Percentiles rank a stretch among this genome's conserved stretches.
These are phyloP conservation scores for Alca torda DNA, from an alignment of 2,797 vertebrate species.

Conservation along the genomic window DNA sequence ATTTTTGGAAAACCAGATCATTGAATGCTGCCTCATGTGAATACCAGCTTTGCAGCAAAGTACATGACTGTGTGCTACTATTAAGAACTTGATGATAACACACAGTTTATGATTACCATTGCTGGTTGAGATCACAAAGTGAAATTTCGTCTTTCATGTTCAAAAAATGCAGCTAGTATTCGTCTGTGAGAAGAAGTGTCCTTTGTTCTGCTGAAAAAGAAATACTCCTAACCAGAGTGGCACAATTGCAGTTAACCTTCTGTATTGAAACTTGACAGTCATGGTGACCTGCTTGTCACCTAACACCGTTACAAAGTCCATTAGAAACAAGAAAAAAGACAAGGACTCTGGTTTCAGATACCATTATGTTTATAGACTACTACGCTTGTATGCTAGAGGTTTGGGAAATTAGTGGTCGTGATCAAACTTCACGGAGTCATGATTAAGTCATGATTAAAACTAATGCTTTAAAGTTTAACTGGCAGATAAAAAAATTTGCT, in stretches of 20 bases:
- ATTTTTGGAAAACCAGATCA: background rate
- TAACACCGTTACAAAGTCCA: background rate
- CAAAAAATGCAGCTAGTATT: background rate
- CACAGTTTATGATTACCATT: background rate
- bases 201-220: background rate
- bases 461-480: background rate
- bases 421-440: background rate
- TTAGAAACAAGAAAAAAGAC: background rate
- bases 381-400: background rate
- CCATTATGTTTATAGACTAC: background rate
- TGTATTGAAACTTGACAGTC: background rate
- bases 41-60: background rate
- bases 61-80: background rate
- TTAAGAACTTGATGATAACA: background rate
- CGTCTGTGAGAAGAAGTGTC: background rate
- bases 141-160: background rate
- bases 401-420: background rate
- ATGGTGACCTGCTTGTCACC: background rate
- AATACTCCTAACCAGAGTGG: background rate
- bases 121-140: background rate
- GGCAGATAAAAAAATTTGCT: background rate
- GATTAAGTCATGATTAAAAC: background rate
- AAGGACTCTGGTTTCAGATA: background rate
- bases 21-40: background rate
- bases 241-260: background rate